Base-by-base conservation (phyloP, 2,888 invertebrate genomes). In the Philereme transversata region DNA sequence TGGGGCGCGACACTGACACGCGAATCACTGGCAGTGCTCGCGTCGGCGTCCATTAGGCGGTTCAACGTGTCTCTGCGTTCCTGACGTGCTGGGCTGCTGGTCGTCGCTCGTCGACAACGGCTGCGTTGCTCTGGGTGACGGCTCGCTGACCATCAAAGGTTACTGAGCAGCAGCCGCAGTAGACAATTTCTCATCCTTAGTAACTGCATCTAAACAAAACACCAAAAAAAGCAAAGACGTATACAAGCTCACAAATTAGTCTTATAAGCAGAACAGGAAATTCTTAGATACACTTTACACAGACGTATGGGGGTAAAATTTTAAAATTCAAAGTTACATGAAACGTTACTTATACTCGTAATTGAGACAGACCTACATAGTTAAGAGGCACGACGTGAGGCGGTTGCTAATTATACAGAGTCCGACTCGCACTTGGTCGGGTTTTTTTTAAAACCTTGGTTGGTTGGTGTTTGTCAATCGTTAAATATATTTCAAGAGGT, bases 341-440 rank as follows among this genome's bases (percentile, higher is more conserved):
- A 8, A 43, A 5, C n/a, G 43, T 22, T 22, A 43, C 43, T 43
- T 43, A 43, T n/a, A n/a, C n/a, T n/a, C n/a, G 43, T 43, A n/a
- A n/a, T n/a, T 5, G 43, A 43, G n/a, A 8, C 5, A 5, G 43
- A n/a, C 5, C 8, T 43, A n/a, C 43, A 43, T n/a, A 43, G 43
- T 5, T 5, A 43, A n/a, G 43, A 43, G 43, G 43, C 43, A 43
- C 43, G 43, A 43, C 43, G 43, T 43, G 43, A 43, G n/a, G 43
- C 43, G 5, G 3, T 22, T 2, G 22, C 22, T 22, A 22, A 22
- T n/a, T n/a, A n/a, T n/a, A n/a, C n/a, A n/a, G n/a, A n/a, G 22
- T 22, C 22, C 22, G 22, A 22, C 22, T 22, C 22, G 22, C 22
- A 22, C 22, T 22, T 22, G 1, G 22, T 3, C 22, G 22, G 22